Percentiles rank a stretch among this genome's conserved stretches.
Conservation (phyloP, 2,797 vertebrate species). For the Salmo trutta region DNA sequence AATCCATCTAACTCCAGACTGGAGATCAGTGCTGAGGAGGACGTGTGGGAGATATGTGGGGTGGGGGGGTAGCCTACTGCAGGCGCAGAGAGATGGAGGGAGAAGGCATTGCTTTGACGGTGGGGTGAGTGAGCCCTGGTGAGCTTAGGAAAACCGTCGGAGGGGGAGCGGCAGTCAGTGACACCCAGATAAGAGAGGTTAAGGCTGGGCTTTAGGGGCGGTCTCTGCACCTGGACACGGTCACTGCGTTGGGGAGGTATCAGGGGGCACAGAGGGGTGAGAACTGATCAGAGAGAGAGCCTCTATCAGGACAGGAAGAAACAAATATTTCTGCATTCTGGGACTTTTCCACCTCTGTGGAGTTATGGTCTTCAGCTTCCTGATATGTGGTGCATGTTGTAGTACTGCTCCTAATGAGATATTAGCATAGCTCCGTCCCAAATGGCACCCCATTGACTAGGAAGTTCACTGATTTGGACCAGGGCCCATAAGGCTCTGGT, state of each 20-base stretch:
- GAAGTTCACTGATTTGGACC: too few relatives aligned
- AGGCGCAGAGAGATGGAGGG: slow-evolving; percentile 44
- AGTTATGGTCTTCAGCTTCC: background rate
- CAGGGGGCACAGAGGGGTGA: slow-evolving; percentile 56
- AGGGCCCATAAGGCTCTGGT: too few relatives aligned
- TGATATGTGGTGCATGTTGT: background rate
- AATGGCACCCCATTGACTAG: too few relatives aligned
- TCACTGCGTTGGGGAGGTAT: slow-evolving; percentile 32
- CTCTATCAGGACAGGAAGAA: slow-evolving; percentile 45
- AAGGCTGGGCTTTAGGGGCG: slow-evolving; percentile 60
- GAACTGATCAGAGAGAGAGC: slow-evolving; percentile 75
- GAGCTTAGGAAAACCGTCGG: slow-evolving; percentile 64
- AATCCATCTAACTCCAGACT: slow-evolving; percentile 5
- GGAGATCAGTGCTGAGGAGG: slow-evolving; percentile 39
- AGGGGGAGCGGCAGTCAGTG: slow-evolving; percentile 64
- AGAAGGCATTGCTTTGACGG: slow-evolving; percentile 55
- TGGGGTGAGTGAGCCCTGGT: slow-evolving; percentile 47
- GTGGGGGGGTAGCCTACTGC: slow-evolving; percentile 19
- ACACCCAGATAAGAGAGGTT: slow-evolving; percentile 77
- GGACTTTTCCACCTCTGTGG: background rate
- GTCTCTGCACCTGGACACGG: slow-evolving; percentile 70
- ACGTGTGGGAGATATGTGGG: slow-evolving; percentile 35
- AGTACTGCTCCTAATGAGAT: background rate
- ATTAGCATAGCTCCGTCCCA: background rate
- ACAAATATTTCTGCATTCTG: slow-evolving; percentile 18